Evolutionary conservation across 2,797 vertebrate species (phyloP).

Genomic region (Stomatorhinus walkeri): DNA sequence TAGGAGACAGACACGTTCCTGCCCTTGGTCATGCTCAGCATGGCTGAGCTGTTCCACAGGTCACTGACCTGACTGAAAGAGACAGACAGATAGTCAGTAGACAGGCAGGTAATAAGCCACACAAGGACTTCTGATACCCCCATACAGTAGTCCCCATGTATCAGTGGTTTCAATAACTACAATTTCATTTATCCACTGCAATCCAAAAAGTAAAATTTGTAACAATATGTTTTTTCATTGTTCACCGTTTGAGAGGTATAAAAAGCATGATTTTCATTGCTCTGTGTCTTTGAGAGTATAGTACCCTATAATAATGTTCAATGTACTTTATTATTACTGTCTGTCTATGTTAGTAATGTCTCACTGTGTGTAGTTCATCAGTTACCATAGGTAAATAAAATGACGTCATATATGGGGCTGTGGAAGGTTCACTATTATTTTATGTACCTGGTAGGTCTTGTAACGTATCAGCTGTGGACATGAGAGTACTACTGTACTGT

Average conservation of each 20-base stretch:
- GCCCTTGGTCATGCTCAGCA: slow-evolving; percentile 67
- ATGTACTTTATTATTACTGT: background rate
- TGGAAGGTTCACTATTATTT: background rate
- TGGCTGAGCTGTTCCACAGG: slow-evolving; percentile 58
- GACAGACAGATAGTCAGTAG: slow-evolving; percentile 14
- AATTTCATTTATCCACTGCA: background rate
- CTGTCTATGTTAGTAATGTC: background rate
- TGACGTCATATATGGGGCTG: background rate
- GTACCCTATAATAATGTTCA: background rate
- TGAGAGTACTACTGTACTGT: background rate
- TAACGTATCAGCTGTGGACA: background rate
- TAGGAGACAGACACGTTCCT: slow-evolving; percentile 68
- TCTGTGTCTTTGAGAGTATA: background rate
- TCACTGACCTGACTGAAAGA: slow-evolving; percentile 56
- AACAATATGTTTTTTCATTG: background rate
- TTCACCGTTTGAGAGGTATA: background rate
- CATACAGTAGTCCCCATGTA: background rate
- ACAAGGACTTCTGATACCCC: background rate
- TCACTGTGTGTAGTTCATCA: background rate
- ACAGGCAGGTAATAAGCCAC: background rate
- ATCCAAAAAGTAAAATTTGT: background rate
- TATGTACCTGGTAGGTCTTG: background rate
- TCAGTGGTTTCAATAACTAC: background rate
- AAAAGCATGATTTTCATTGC: background rate
- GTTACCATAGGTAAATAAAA: background rate